These are phyloP conservation scores for Sminthurides aquaticus DNA, from an alignment of 2,888 invertebrate genomes.

Conservation along the genomic window DNA sequence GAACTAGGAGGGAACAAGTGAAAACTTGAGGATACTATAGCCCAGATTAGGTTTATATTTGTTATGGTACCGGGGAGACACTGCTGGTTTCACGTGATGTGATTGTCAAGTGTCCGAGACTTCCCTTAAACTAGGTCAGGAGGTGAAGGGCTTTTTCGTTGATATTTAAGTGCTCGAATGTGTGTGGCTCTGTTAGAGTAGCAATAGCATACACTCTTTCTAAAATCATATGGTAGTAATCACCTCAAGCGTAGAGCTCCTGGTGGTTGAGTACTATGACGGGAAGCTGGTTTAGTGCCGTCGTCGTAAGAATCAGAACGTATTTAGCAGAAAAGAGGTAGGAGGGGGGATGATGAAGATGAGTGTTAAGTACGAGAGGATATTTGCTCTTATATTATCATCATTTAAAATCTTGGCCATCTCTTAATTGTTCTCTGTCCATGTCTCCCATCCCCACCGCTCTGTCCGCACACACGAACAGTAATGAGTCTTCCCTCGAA, in stretches of 20 bases:
- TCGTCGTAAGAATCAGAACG: neutral
- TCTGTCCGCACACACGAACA: too few relatives aligned
- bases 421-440: neutral
- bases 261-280: neutral
- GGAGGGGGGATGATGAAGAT: too few relatives aligned
- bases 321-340: neutral
- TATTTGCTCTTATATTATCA: slow-evolving; percentile 2
- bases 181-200: neutral
- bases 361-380: neutral
- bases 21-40: too few relatives aligned
- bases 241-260: neutral
- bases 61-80: too few relatives aligned
- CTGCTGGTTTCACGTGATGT: too few relatives aligned
- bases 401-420: neutral
- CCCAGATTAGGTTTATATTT: too few relatives aligned
- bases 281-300: neutral
- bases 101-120: slow-evolving; percentile 2
- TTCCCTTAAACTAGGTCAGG: slow-evolving; percentile 22
- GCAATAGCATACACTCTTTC: too few relatives aligned
- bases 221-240: neutral
- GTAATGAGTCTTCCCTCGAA: too few relatives aligned
- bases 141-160: slow-evolving; percentile 19
- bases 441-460: too few relatives aligned
- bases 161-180: neutral
- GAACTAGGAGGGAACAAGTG: too few relatives aligned